Percentiles rank a stretch among this genome's conserved stretches.
Conservation (phyloP, 2,797 vertebrate genomes). For the Taenioides sp. region DNA sequence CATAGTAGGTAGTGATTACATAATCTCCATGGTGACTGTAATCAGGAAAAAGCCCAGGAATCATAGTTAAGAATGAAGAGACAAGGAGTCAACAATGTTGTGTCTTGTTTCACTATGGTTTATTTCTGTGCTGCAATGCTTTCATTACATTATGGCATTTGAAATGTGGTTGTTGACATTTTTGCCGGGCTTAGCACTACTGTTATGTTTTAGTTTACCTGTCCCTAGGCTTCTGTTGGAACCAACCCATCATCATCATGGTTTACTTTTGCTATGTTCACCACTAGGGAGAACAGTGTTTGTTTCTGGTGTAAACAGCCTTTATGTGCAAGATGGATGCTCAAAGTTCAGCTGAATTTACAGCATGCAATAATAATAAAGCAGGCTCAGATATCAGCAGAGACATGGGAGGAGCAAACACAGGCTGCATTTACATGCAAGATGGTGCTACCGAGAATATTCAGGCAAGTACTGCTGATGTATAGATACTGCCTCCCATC, state of each 20-base stretch:
- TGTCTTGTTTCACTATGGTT: not conserved
- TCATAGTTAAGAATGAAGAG: not conserved
- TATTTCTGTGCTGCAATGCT: not conserved
- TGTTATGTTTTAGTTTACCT: not conserved
- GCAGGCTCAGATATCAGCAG: slow-evolving; percentile 42
- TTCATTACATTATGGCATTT: not conserved
- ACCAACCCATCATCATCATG: slow-evolving; percentile 2
- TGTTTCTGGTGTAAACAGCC: slow-evolving; percentile 8
- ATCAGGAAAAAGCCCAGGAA: not conserved
- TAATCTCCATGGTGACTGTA: slow-evolving; percentile 12
- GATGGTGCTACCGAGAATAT: slow-evolving; percentile 52
- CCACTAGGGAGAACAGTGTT: not conserved
- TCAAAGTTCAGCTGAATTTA: slow-evolving; percentile 78
- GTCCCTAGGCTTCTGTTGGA: not conserved
- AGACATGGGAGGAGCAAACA: slow-evolving; percentile 63
- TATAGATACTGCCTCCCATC: slow-evolving; percentile 65
- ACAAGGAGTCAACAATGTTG: not conserved
- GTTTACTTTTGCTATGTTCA: slow-evolving; percentile 16
- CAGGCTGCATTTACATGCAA: slow-evolving; percentile 64
- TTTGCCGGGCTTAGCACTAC: not conserved
- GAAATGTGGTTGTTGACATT: not conserved
- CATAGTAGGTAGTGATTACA: slow-evolving; percentile 9
- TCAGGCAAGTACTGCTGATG: slow-evolving; percentile 58
- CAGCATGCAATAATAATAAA: slow-evolving; percentile 67
- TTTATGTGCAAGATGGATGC: slow-evolving; percentile 55